A percentile compares a stretch with the other conserved stretches of the same genome.
Conservation (phyloP, 2,888 invertebrate genomes). For the Abrostola tripartita region DNA sequence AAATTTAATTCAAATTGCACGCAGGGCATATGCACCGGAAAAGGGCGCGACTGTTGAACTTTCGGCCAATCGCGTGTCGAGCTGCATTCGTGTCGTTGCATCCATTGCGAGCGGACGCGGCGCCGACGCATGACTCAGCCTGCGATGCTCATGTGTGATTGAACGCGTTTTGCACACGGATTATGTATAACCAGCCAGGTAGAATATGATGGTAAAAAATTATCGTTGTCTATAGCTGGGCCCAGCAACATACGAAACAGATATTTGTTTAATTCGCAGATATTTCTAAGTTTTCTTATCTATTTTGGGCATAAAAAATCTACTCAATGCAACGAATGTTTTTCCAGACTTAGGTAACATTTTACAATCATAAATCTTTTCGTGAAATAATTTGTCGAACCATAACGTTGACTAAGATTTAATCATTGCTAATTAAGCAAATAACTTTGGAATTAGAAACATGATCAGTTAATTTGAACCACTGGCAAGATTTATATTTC, state of each 20-base stretch:
- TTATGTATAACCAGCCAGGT: slow-evolving; percentile 25
- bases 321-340: background rate
- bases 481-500: too few relatives aligned
- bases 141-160: slow-evolving; percentile 31
- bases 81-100: slow-evolving; percentile 62
- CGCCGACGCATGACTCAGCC: slow-evolving; percentile 62
- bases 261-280: too few relatives aligned
- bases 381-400: too few relatives aligned
- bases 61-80: slow-evolving; percentile 63
- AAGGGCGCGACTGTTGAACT: slow-evolving; percentile 80
- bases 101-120: slow-evolving; percentile 66
- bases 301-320: too few relatives aligned
- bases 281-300: too few relatives aligned
- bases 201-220: slow-evolving; percentile 7
- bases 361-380: too few relatives aligned
- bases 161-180: slow-evolving; percentile 36
- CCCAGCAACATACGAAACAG: too few relatives aligned
- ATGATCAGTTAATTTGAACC: too few relatives aligned
- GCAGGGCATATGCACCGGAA: slow-evolving; percentile 74
- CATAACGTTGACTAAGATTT: too few relatives aligned
- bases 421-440: too few relatives aligned
- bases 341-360: background rate
- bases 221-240: background rate
- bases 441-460: too few relatives aligned
- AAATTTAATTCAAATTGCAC: slow-evolving; percentile 37